Evolutionary conservation across 2,888 invertebrate genomes (phyloP).

Genomic region (Lydus trimaculatus): DNA sequence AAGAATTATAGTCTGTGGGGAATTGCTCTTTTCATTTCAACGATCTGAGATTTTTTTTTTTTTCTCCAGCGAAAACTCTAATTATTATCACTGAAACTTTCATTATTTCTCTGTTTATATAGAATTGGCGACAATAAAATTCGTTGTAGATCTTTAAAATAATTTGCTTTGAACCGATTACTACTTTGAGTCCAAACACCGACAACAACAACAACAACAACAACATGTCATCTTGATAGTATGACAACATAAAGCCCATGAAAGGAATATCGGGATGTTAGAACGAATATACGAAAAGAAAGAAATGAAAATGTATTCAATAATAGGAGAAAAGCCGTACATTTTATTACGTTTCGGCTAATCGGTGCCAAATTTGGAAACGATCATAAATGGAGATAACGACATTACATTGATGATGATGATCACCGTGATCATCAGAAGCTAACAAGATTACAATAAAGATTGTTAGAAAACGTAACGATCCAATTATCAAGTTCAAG

Average conservation of each 20-base stretch:
- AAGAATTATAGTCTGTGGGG: too few species aligned
- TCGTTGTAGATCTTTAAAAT: neutral
- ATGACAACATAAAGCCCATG: neutral
- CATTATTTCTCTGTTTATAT: too few species aligned
- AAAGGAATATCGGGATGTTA: neutral
- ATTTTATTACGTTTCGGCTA: constrained; percentile 30
- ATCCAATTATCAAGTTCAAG: neutral
- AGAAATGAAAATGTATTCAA: constrained; percentile 9
- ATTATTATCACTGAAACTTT: too few species aligned
- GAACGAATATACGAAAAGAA: neutral
- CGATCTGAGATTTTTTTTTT: neutral
- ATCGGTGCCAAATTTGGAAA: constrained; percentile 38
- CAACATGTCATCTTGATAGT: neutral
- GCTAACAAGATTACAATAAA: constrained; percentile 3
- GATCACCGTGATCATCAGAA: neutral
- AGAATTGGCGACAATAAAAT: neutral
- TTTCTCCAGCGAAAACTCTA: too few species aligned
- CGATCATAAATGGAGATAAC: constrained; percentile 34
- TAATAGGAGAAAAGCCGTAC: constrained; percentile 13
- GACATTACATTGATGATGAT: constrained; percentile 17
- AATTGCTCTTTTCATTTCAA: neutral
- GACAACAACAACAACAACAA: neutral
- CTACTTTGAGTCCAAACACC: neutral
- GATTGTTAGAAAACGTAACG: neutral
- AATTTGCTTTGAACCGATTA: neutral